A percentile compares a stretch with the other conserved stretches of the same genome.
phyloP scores from a whole-genome alignment of 2,888 invertebrate species.

The Aspidiotus rigidus region DNA sequence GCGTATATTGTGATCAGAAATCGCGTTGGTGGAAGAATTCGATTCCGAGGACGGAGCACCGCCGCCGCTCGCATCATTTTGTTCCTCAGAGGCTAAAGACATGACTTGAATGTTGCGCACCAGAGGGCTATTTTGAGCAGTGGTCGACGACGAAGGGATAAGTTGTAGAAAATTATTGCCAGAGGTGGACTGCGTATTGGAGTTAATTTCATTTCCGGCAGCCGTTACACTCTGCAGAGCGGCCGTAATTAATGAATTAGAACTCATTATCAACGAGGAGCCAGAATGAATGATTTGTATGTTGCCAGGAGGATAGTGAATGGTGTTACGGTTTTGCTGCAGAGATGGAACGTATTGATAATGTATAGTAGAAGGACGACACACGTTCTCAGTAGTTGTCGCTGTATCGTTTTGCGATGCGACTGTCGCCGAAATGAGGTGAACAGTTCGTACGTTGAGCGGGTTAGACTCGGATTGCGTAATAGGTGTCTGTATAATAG shows the following conservation, averaged over 20 bases:
- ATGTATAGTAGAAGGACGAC: constrained; percentile 33
- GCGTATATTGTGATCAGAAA: constrained; percentile 70
- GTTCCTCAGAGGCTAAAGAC: constrained; percentile 36
- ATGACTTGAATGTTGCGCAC: constrained; percentile 36
- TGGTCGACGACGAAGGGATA: constrained; percentile 34
- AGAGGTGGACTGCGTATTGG: constrained; percentile 10
- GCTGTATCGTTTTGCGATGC: constrained; percentile 13
- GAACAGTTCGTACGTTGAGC: constrained; percentile 35
- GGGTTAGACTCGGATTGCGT: constrained; percentile 33
- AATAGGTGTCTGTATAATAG: constrained; percentile 36
- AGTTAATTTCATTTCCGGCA: constrained; percentile 31
- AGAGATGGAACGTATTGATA: constrained; percentile 35
- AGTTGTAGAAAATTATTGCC: constrained; percentile 35
- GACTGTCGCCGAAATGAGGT: constrained; percentile 34
- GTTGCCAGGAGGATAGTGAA: constrained; percentile 40
- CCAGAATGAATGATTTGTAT: constrained; percentile 40
- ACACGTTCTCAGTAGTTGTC: constrained; percentile 1
- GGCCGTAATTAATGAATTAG: constrained; percentile 37
- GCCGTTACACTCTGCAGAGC: constrained; percentile 34
- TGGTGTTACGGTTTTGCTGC: constrained; percentile 38
- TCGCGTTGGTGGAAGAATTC: constrained; percentile 27
- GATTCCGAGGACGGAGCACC: constrained; percentile 25
- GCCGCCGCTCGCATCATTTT: constrained; percentile 31
- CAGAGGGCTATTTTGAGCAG: constrained; percentile 16
- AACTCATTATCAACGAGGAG: constrained; percentile 39